Evolutionary conservation across 2,113 vertebrate species (phyloP).

Genomic region (Rattus norvegicus): DNA sequence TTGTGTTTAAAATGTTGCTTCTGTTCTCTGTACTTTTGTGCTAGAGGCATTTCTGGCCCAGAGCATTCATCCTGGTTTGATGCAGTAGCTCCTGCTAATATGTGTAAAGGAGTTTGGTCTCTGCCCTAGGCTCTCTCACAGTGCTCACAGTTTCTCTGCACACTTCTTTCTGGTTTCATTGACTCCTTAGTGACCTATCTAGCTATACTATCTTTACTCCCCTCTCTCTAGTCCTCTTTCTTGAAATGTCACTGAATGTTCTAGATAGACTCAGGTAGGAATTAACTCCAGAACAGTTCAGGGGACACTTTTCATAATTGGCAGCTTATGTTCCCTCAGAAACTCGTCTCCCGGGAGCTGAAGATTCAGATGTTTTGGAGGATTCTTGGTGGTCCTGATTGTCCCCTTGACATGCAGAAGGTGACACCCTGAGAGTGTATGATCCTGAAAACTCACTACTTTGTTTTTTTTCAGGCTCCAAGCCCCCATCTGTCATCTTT

Average conservation of each 20-base stretch:
- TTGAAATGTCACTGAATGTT: conserved; percentile 33
- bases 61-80: background rate
- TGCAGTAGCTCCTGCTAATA: background rate
- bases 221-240: background rate
- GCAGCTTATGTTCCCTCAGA: conserved; percentile 2
- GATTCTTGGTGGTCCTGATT: conserved; percentile 31
- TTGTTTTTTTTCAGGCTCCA: background rate
- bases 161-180: background rate
- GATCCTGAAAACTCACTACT: background rate
- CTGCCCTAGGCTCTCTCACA: conserved; percentile 24
- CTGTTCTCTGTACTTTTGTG: background rate
- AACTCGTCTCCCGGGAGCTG: background rate
- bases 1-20: background rate
- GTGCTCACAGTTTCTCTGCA: background rate
- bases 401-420: conserved; percentile 1
- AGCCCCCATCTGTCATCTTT: conserved; percentile 2
- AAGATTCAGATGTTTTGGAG: background rate
- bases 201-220: background rate
- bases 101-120: background rate
- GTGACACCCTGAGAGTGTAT: background rate
- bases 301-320: background rate
- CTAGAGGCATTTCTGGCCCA: background rate
- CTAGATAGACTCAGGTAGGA: background rate
- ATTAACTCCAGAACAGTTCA: conserved; percentile 29
- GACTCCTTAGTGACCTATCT: conserved; percentile 29